phyloP scores from a whole-genome alignment of 2,797 vertebrate species.

The Lerista edwardsae region DNA sequence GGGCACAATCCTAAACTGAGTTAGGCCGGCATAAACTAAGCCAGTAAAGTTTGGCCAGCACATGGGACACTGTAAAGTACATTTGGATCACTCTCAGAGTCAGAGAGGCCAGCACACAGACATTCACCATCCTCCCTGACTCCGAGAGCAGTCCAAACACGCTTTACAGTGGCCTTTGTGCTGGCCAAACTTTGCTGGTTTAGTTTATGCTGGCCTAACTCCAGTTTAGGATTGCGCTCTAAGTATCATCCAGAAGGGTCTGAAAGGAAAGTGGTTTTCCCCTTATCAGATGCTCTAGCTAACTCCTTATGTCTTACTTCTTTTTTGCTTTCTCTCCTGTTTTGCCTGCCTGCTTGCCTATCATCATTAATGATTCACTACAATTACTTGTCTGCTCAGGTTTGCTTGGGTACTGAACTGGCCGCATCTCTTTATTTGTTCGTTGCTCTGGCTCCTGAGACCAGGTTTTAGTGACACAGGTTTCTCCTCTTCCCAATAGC shows the following conservation, averaged over 20 bases:
- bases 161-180: no score
- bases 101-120: no score
- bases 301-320: neutral
- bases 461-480: neutral
- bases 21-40: no score
- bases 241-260: neutral
- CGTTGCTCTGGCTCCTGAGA: neutral
- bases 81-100: no score
- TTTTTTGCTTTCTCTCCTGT: accelerated
- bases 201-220: no score
- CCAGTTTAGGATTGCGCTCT: no score
- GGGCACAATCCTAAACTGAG: no score
- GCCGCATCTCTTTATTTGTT: constrained; percentile 3
- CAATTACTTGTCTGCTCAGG: neutral
- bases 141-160: no score
- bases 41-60: no score
- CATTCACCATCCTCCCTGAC: no score
- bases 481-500: neutral
- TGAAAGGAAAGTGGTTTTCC: constrained; percentile 23
- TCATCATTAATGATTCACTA: neutral
- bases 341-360: constrained; percentile 16
- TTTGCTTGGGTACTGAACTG: neutral
- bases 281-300: neutral
- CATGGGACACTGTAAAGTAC: no score
- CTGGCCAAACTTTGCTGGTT: no score